Evolutionary conservation across 2,888 invertebrate genomes (phyloP).

Genomic region (Zhengitettix transpicula): DNA sequence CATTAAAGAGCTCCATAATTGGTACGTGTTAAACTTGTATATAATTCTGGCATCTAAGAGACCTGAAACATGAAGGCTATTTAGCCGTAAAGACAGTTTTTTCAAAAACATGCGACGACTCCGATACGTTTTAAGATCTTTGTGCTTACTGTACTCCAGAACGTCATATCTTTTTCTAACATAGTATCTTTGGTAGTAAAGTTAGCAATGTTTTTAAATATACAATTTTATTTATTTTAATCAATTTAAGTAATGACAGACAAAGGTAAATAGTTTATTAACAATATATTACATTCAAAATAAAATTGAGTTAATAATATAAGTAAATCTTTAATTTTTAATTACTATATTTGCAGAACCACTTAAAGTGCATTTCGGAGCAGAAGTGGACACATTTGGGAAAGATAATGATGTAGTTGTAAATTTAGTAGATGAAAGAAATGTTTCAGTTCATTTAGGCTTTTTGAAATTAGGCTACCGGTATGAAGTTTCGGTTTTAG

Average conservation of each 20-base stretch:
- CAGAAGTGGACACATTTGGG: conserved; percentile 9
- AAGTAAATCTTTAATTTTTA: neutral
- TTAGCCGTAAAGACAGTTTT: too few relatives aligned
- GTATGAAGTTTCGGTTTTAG: conserved; percentile 15
- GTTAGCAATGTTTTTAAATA: too few relatives aligned
- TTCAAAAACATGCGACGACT: too few relatives aligned
- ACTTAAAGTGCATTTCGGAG: conserved; percentile 12
- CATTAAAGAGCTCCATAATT: too few relatives aligned
- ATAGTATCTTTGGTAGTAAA: too few relatives aligned
- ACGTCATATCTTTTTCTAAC: too few relatives aligned
- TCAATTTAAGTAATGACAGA: neutral
- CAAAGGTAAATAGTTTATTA: neutral
- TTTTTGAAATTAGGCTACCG: conserved; percentile 24
- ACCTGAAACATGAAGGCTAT: too few relatives aligned
- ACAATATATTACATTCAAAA: neutral
- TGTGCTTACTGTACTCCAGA: too few relatives aligned
- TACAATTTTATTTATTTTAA: neutral
- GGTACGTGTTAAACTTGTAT: too few relatives aligned
- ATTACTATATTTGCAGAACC: neutral
- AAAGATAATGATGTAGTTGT: conserved; percentile 18
- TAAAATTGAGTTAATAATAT: neutral
- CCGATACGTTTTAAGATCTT: too few relatives aligned
- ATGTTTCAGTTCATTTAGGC: conserved; percentile 21
- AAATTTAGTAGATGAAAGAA: conserved; percentile 15
- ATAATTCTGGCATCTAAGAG: too few relatives aligned